Evolutionary conservation across 2,113 vertebrate species (phyloP).

Genomic region (Platysternon megacephalum): DNA sequence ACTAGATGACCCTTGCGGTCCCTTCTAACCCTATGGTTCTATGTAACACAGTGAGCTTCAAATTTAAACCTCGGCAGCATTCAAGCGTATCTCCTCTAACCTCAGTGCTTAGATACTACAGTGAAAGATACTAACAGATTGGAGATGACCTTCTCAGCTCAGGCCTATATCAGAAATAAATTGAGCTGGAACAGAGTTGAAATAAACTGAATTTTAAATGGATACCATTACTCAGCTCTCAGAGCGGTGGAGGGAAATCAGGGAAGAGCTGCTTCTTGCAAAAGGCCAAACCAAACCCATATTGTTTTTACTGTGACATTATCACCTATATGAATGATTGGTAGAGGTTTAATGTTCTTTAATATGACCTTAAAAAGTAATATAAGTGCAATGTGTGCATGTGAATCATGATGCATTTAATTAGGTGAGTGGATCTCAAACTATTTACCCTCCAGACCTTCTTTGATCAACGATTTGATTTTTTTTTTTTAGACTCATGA

Average conservation of each 20-base stretch:
- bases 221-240: not conserved
- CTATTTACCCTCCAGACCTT: not conserved
- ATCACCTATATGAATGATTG: not conserved
- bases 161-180: not conserved
- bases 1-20: not conserved
- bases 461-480: not conserved
- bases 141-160: not conserved
- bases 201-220: not conserved
- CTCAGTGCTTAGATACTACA: not conserved
- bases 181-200: not conserved
- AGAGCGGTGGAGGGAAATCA: fast-evolving
- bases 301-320: not conserved
- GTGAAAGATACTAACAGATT: not conserved
- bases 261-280: not conserved
- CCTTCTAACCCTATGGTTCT: not conserved
- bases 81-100: not conserved
- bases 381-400: not conserved
- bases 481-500: too few species aligned
- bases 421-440: not conserved
- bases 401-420: not conserved
- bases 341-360: not conserved
- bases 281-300: not conserved
- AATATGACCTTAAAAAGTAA: not conserved
- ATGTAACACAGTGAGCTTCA: not conserved
- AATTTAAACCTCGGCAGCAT: not conserved